Evolutionary conservation across 2,888 invertebrate genomes (phyloP).

Genomic region (Alcis repandata): DNA sequence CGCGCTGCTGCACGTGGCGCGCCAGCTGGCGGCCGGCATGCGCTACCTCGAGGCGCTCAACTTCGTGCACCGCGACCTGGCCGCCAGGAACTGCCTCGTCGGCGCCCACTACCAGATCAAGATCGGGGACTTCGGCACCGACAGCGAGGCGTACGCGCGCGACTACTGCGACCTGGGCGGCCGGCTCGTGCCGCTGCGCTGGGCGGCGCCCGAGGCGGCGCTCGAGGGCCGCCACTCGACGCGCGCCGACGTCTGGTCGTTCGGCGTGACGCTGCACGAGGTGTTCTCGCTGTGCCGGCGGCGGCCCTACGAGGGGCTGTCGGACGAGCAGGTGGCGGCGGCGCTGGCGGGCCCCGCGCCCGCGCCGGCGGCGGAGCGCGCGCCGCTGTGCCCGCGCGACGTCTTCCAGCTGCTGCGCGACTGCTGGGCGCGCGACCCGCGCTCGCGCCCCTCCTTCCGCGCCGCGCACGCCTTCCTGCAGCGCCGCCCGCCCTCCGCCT

Average conservation of each 20-base stretch:
- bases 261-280: constrained; percentile 95
- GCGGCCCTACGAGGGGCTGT: constrained; percentile 91
- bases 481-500: not conserved
- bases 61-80: constrained; percentile 96
- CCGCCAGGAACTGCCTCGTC: constrained; percentile 94
- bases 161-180: constrained; percentile 94
- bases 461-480: constrained; percentile 89
- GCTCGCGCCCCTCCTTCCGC: constrained; percentile 91
- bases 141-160: constrained; percentile 91
- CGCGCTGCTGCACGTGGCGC: constrained; percentile 92
- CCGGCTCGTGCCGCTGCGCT: constrained; percentile 93
- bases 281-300: constrained; percentile 92
- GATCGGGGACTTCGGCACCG: constrained; percentile 94
- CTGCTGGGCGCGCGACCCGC: constrained; percentile 93
- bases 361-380: constrained; percentile 90
- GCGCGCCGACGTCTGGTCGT: constrained; percentile 96
- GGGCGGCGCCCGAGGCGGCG: constrained; percentile 96
- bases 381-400: constrained; percentile 91
- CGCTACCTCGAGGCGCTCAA: constrained; percentile 95
- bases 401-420: constrained; percentile 94
- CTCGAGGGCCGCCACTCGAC: constrained; percentile 94
- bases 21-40: constrained; percentile 97
- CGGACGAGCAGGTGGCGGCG: constrained; percentile 89
- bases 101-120: constrained; percentile 91
- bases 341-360: constrained; percentile 87